Base-by-base conservation (phyloP, 2,888 invertebrate genomes). In the Drosophila kambysellisi region DNA sequence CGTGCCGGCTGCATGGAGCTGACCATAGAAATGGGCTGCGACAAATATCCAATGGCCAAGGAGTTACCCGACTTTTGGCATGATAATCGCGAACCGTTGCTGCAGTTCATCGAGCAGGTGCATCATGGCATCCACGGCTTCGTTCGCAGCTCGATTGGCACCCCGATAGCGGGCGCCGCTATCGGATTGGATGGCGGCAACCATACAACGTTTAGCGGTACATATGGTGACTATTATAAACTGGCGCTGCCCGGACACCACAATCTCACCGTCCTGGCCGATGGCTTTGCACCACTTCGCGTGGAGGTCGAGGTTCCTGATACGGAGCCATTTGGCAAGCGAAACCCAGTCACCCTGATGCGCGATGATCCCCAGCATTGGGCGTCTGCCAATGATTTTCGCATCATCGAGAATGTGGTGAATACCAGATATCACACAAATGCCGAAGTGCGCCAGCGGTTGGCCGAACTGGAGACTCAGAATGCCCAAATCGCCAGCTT, bases 1-100 rank as follows among this genome's bases (percentile, higher is more conserved):
- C 95, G 96, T 87, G 97, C 98, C 3, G 98, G 97, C 86, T 98
- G 97, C 90, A 96, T 99, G 95, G 99, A 99, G 93, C 94, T 99
- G 4, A 99, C 99, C 0, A 92, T 99, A 9, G 99, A 99, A 93
- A 94, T 99, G 77, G 98, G 93, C 50, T 99, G 99, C 93, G 95
- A 95, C 91, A 99, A 99, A 94, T 99, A 96, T 92, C 99, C 99
- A 0, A 93, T 94, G 8, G 95, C 95, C 8, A 92, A 93, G 0
- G 95, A 97, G 76, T 92, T 99, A 63, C 95, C 96, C 0, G 92
- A 94, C 2, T 98, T 96, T 92, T 99, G 99, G 99, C 91, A 95
- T 51, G 97, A 98, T 69, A 99, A 99, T 93, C 95, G 95, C 78
- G 97, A 97, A 77, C 95, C 99, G 0, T 93, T 99, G 5, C 78